These are phyloP conservation scores for Allolobophora icterica DNA, from an alignment of 2,888 invertebrate genomes.

Conservation along the genomic window DNA sequence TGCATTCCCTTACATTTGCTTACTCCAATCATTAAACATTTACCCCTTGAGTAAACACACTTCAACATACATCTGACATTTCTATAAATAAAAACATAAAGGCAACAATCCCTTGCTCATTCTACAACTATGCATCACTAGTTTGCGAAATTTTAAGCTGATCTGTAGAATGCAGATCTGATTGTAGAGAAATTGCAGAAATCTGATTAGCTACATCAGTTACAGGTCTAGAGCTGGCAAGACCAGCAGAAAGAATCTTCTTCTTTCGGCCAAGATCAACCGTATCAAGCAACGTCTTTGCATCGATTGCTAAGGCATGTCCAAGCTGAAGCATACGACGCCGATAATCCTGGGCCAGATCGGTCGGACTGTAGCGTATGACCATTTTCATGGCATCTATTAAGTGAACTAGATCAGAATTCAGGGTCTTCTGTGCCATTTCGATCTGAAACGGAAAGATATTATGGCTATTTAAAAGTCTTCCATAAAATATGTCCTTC, in stretches of 20 bases:
- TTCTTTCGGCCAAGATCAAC: conserved; percentile 81
- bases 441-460: conserved; percentile 74
- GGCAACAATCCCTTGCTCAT: conserved; percentile 17
- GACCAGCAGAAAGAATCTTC: conserved; percentile 3
- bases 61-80: not conserved
- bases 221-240: not conserved
- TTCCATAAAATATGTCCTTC: not conserved
- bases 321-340: conserved; percentile 94
- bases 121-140: not conserved
- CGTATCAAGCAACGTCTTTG: conserved; percentile 92
- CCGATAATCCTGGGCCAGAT: conserved; percentile 88
- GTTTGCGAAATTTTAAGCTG: not conserved
- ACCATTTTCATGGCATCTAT: conserved; percentile 92
- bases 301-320: conserved; percentile 94
- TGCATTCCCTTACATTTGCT: too few species aligned
- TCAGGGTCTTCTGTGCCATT: conserved; percentile 95
- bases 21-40: not conserved
- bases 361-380: conserved; percentile 87
- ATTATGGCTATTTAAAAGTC: not conserved
- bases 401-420: conserved; percentile 92
- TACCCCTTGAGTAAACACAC: not conserved
- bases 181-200: not conserved
- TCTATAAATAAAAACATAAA: not conserved
- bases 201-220: not conserved
- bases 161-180: not conserved